These are phyloP conservation scores for Agrilus mali DNA, from an alignment of 2,888 invertebrate species.

Conservation along the genomic window DNA sequence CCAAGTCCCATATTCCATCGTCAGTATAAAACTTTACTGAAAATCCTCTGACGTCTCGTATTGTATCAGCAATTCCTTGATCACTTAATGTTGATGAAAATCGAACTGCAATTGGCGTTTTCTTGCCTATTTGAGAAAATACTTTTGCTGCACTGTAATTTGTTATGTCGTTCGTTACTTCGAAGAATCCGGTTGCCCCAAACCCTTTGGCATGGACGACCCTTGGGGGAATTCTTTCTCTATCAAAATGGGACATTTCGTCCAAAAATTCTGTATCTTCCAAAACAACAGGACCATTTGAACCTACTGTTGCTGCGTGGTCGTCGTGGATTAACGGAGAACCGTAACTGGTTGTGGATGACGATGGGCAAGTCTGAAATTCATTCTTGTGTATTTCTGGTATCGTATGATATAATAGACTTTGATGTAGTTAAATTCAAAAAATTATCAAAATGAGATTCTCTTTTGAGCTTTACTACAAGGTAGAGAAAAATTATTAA, in stretches of 20 bases:
- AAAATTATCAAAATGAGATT: no score
- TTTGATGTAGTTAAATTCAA: no score
- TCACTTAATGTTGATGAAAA: conserved; percentile 84
- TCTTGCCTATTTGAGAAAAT: conserved; percentile 67
- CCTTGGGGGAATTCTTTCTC: conserved; percentile 90
- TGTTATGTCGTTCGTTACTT: conserved; percentile 75
- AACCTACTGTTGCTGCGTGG: conserved; percentile 71
- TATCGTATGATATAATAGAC: no score
- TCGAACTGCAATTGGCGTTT: conserved; percentile 63
- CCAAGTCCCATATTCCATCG: conserved; percentile 87
- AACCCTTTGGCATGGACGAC: conserved; percentile 95
- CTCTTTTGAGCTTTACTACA: no score
- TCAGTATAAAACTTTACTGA: conserved; percentile 89
- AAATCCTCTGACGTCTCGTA: conserved; percentile 83
- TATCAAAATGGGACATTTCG: conserved; percentile 69
- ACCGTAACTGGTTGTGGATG: conserved; percentile 69
- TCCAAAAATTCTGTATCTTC: conserved; percentile 74
- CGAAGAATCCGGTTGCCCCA: conserved; percentile 75
- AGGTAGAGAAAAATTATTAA: no score
- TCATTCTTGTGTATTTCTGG: no score
- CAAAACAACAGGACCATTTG: conserved; percentile 71
- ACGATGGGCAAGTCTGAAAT: conserved; percentile 9
- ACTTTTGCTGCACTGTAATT: conserved; percentile 67
- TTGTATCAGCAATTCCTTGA: conserved; percentile 81
- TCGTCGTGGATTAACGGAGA: conserved; percentile 67